Conservation (phyloP, 1,140 invertebrate genomes). For the Sitobion miscanthi region DNA sequence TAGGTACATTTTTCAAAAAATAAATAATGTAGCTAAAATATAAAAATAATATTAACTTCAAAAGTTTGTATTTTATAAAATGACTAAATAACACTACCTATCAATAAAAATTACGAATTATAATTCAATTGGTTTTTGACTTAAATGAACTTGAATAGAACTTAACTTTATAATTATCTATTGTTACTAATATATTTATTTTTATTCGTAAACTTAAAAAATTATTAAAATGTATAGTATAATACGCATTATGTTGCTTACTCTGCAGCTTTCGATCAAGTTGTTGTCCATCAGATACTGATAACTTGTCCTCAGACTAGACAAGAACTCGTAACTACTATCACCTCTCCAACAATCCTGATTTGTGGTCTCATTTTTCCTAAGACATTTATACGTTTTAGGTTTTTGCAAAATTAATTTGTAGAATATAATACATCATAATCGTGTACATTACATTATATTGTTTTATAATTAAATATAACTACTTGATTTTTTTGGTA, state of each 20-base stretch:
- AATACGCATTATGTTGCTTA: conserved; percentile 61
- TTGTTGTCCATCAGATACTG: conserved; percentile 94
- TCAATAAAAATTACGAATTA: too few species aligned
- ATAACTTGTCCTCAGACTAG: conserved; percentile 81
- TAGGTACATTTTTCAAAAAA: too few species aligned
- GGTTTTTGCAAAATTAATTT: too few species aligned
- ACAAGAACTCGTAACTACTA: conserved; percentile 84
- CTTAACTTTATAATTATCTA: background rate
- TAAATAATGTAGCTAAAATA: too few species aligned
- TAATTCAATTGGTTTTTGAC: background rate
- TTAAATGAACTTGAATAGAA: background rate
- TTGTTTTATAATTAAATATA: background rate
- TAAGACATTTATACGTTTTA: conserved; percentile 57
- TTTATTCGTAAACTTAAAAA: background rate
- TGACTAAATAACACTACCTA: too few species aligned
- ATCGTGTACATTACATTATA: background rate
- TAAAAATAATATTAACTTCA: too few species aligned
- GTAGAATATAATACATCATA: background rate
- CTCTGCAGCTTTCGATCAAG: conserved; percentile 85
- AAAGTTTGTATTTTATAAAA: too few species aligned
- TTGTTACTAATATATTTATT: background rate
- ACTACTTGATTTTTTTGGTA: conserved; percentile 55
- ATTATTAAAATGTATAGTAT: background rate
- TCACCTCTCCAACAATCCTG: conserved; percentile 67
- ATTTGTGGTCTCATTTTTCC: conserved; percentile 67